Evolutionary conservation across 2,888 invertebrate genomes (phyloP).

Genomic region (Bellardia bayeri): DNA sequence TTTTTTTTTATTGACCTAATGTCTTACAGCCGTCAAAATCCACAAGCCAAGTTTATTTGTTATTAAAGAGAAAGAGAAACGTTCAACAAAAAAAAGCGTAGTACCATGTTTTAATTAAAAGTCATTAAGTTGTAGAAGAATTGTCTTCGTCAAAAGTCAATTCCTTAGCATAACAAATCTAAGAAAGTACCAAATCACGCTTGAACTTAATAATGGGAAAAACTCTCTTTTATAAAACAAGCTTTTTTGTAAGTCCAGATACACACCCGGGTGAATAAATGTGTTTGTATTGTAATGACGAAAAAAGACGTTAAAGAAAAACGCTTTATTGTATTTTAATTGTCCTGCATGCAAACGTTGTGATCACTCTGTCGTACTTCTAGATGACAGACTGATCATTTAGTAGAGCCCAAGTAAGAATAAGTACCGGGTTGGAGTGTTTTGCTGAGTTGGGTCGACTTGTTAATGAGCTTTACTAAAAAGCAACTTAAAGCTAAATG

Average conservation of each 20-base stretch:
- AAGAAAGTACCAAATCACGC: conserved; percentile 68
- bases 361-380: conserved; percentile 51
- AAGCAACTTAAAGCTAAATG: too few relatives aligned
- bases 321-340: conserved; percentile 76
- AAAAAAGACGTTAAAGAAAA: conserved; percentile 63
- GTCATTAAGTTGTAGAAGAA: conserved; percentile 73
- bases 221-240: conserved; percentile 28
- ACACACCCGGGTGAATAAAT: conserved; percentile 31
- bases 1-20: conserved; percentile 59
- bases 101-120: conserved; percentile 74
- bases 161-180: conserved; percentile 62
- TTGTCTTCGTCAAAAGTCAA: conserved; percentile 64
- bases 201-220: conserved; percentile 2
- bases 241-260: conserved; percentile 23
- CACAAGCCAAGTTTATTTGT: conserved; percentile 56
- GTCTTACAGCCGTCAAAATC: conserved; percentile 56
- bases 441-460: conserved; percentile 21
- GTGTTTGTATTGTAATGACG: conserved; percentile 4
- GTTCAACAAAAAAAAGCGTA: conserved; percentile 45
- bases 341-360: conserved; percentile 72
- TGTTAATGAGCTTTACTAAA: not conserved
- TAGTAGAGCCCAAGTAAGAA: not conserved
- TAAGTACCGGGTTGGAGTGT: not conserved
- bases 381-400: conserved; percentile 46
- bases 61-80: conserved; percentile 41